phyloP scores from a whole-genome alignment of 1,140 invertebrate species.

The Eriosoma lanigerum region DNA sequence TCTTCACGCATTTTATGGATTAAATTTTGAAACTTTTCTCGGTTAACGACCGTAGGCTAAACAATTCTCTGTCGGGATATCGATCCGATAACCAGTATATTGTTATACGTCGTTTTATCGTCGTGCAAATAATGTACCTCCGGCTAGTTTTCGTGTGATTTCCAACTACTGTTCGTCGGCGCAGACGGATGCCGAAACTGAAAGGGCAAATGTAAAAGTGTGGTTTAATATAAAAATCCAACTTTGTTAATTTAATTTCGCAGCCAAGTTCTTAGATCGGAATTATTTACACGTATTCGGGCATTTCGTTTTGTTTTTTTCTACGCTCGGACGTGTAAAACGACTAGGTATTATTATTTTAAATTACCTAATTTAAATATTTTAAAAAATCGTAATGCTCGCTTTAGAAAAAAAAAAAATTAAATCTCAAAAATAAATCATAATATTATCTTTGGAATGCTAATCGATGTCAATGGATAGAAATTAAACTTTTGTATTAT shows the following conservation, averaged over 20 bases:
- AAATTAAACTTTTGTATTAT: no score
- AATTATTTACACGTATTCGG: not conserved
- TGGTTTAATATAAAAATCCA: constrained; percentile 15
- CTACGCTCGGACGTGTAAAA: not conserved
- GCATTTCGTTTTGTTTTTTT: not conserved
- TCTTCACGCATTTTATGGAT: constrained; percentile 17
- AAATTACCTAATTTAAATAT: no score
- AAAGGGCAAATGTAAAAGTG: not conserved
- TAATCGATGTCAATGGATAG: not conserved
- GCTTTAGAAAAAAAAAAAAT: no score
- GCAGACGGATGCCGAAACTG: not conserved
- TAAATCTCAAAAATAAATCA: no score
- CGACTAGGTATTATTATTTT: no score
- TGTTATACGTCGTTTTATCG: constrained; percentile 18
- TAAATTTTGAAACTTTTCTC: constrained; percentile 38
- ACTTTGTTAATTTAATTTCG: constrained; percentile 28
- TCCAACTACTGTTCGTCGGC: not conserved
- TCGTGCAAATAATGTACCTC: constrained; percentile 15
- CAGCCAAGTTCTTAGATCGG: not conserved
- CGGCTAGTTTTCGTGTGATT: not conserved
- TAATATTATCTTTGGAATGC: not conserved
- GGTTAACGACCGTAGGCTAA: not conserved
- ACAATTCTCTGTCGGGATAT: constrained; percentile 3
- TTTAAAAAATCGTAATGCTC: no score
- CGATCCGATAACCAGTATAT: constrained; percentile 17